Evolutionary conservation across 2,113 vertebrate genomes (phyloP).

Genomic region (Dasyurus viverrinus): DNA sequence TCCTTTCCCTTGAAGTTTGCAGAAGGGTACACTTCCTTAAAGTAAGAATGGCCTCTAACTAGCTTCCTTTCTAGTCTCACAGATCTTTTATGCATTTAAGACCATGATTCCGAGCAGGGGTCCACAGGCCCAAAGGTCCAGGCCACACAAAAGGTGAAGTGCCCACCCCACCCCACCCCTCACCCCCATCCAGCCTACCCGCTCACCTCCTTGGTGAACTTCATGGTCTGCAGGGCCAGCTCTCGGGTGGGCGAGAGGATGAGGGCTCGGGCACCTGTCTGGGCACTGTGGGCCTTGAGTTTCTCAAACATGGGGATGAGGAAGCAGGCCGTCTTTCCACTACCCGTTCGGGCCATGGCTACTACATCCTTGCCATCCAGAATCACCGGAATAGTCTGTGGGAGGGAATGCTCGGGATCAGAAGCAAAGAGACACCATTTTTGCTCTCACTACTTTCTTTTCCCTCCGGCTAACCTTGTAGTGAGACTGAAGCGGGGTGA

Average conservation of each 20-base stretch:
- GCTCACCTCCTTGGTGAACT: conserved; percentile 96
- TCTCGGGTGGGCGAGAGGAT: conserved; percentile 95
- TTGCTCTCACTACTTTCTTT: background rate
- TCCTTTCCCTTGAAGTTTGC: background rate
- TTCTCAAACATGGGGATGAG: conserved; percentile 97
- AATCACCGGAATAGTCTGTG: conserved; percentile 92
- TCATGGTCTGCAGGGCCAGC: conserved; percentile 97
- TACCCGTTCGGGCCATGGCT: conserved; percentile 97
- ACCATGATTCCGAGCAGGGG: background rate
- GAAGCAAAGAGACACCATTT: background rate
- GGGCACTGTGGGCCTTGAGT: conserved; percentile 90
- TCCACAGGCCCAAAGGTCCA: background rate
- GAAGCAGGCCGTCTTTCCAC: conserved; percentile 97
- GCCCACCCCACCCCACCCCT: rapidly evolving
- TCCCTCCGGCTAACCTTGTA: background rate
- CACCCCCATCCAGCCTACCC: rapidly evolving
- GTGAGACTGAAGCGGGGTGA: background rate
- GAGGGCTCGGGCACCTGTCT: conserved; percentile 92
- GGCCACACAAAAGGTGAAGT: background rate
- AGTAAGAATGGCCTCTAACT: background rate
- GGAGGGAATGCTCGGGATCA: rapidly evolving
- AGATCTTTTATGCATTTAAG: background rate
- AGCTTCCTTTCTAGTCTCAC: background rate
- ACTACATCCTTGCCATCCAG: conserved; percentile 95
- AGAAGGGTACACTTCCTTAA: background rate